Evolutionary conservation across 2,797 vertebrate species (phyloP), one percentile per base, ranked within the genome.

Genomic region (Pseudochirops cupreus): DNA sequence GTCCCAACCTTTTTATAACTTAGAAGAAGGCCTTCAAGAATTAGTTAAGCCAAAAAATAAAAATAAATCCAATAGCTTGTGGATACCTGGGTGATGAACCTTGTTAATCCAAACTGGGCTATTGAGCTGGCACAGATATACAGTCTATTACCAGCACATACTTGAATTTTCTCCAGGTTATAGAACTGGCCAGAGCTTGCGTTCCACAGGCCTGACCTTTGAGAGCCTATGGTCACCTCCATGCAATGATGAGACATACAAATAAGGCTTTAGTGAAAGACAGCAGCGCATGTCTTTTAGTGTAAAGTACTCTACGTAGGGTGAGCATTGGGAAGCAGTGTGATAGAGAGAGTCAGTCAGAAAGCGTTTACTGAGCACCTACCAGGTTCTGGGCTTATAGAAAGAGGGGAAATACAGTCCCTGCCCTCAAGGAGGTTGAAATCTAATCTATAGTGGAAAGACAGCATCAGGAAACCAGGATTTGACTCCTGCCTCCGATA

Each of bases 401-500:
- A 82, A 39, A 82, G n/a, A 46, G 2, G 18, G 6, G 9, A 39
- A 74, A 82, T 21, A 74, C 67, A 21, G 4, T 74, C 67, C 0
- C 39, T 74, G n/a, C 67, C 62, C 5, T 74, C 58, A 92, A 29
- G 46, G 56, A 55, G 56, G 54, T 39, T 59, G 89, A 89, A 95
- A 56, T 33, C 57, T 82, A 24, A 46, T n/a, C 7, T 95, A 90
- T 55, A 46, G 67, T 56, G 3, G 91, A 74, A 92, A 94, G 18
- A 94, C 94, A 89, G 12, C 52, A 91, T 92, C 90, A 39, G 18
- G 92, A 54, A 18, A 5, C 91, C 18, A 93, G 56, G 58, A 91
- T 4, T 94, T 67, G 94, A 95, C 93, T 58, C 46, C 90, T 95
- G 57, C 55, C 57, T 97, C 92, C 9, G 89, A 9, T 29, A 24